phyloP scores from a whole-genome alignment of 2,888 invertebrate species.

The Gisinianus flammeolus region DNA sequence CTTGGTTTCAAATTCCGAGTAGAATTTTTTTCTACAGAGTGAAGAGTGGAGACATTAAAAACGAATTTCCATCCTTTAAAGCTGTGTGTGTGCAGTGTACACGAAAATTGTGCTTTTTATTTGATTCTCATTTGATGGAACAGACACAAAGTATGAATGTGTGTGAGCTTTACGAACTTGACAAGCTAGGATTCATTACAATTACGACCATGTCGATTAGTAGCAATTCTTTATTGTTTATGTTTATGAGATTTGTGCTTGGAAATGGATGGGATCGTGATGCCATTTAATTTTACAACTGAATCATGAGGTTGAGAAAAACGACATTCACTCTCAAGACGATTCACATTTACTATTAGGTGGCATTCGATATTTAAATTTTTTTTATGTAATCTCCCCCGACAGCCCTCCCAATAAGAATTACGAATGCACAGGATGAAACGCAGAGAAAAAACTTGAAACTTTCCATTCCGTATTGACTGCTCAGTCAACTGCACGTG shows the following conservation, averaged over 20 bases:
- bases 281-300: slow-evolving; percentile 22
- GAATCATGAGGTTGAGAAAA: slow-evolving; percentile 5
- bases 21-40: not conserved
- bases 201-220: slow-evolving; percentile 12
- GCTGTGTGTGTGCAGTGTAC: not conserved
- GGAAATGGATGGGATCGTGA: not conserved
- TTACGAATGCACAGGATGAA: not conserved
- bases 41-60: not conserved
- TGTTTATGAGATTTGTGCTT: not conserved
- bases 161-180: no score
- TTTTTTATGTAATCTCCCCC: not conserved
- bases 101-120: not conserved
- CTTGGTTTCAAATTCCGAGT: slow-evolving; percentile 24
- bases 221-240: not conserved
- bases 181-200: not conserved
- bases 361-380: not conserved
- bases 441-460: no score
- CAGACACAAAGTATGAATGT: no score
- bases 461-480: no score
- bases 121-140: no score
- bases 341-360: not conserved
- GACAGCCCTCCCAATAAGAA: slow-evolving; percentile 7
- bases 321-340: not conserved
- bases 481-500: no score
- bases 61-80: not conserved